Base-by-base conservation (phyloP, 2,113 vertebrate species). In the Oreochromis niloticus region DNA sequence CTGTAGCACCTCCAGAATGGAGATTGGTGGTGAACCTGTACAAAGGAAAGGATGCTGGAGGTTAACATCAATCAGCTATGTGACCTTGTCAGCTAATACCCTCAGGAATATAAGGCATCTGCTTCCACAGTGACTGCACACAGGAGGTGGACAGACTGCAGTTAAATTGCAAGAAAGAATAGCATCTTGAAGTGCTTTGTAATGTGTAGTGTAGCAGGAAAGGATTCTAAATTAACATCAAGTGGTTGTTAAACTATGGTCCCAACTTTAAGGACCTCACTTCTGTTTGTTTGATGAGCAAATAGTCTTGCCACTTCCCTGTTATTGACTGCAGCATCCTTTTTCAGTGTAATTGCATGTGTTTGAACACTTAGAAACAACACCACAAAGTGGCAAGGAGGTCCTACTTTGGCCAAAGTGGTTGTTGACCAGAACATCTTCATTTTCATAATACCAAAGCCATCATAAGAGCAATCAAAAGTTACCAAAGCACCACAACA, bases 21-120 rank as follows among this genome's bases (percentile, higher is more conserved):
- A 94, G 91, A 93, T 94, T 90, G 88, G 85, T 93, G 93, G 90
- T 89, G 94, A 94, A 95, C 87, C 93, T 91, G 85, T 79, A 82
- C 92, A 80, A 83, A 89, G 91, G 55, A 87, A 84, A 78, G 81
- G 91, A 89, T 91, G 88, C 88, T 81, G 81, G 89, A 89, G 91
- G 87, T 88, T 48, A 93, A 87, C 92, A 95, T 96, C 94, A 96
- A 96, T 96, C 95, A 95, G 90, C 82, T 48, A 85, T 52, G 84
- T 95, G 94, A 95, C 95, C 95, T 95, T 96, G 94, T 94, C 94
- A 89, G 80, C 87, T 57, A 82, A 89, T 89, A 79, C 94, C 93
- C 89, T 39, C 34, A 89, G 93, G 94, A 93, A 91, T 93, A 93
- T 86, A 88, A 91, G 89, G 83, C 85, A 92, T 87, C 88, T 90